Evolutionary conservation across 2,888 invertebrate species (phyloP).

Genomic region (Lacanobia wlatinum): DNA sequence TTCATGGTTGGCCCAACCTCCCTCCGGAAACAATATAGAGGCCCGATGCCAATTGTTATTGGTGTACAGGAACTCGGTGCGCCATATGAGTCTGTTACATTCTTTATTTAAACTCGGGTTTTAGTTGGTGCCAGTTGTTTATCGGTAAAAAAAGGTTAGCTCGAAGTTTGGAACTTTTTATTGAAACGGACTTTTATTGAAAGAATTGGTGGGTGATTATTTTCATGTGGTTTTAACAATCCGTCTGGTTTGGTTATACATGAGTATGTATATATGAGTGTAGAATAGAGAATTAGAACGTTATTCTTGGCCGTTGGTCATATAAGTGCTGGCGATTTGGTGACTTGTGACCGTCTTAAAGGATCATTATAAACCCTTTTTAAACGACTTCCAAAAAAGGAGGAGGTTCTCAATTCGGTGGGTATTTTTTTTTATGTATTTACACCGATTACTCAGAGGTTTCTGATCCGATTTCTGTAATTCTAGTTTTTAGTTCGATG

Average conservation of each 20-base stretch:
- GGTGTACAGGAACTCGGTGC: conserved; percentile 46
- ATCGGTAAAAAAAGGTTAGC: conserved; percentile 22
- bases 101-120: conserved; percentile 49
- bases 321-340: no score
- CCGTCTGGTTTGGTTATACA: not conserved
- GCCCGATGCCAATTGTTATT: conserved; percentile 65
- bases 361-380: no score
- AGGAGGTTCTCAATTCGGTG: no score
- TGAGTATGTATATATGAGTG: no score
- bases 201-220: not conserved
- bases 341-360: no score
- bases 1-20: conserved; percentile 57
- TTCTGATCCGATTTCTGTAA: no score
- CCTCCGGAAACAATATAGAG: conserved; percentile 65
- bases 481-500: no score
- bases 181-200: not conserved
- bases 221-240: not conserved
- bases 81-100: conserved; percentile 43
- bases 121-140: conserved; percentile 34
- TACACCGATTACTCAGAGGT: no score
- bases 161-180: not conserved
- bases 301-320: no score
- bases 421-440: no score
- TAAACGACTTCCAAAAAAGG: no score
- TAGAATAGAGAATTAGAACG: no score